phyloP scores from a whole-genome alignment of 2,797 vertebrate genomes.

The Melopsittacus undulatus region DNA sequence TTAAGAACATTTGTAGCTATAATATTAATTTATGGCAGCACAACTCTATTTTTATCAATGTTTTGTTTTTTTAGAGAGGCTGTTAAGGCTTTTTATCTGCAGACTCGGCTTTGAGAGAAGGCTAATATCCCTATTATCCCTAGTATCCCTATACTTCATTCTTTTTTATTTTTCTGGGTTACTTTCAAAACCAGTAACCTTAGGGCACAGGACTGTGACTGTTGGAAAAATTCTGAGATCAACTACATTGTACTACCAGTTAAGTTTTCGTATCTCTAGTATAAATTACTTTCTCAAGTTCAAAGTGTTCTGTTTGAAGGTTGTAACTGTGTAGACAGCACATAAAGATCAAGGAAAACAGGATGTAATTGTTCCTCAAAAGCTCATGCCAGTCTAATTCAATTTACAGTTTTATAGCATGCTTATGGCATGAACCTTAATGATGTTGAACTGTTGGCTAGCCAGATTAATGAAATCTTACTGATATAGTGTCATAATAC shows the following conservation, averaged over 20 bases:
- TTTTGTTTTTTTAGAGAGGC: neutral
- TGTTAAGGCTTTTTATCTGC: neutral
- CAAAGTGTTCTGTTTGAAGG: neutral
- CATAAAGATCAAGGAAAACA: neutral
- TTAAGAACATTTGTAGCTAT: neutral
- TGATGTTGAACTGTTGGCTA: neutral
- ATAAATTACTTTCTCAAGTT: neutral
- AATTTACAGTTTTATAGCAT: neutral
- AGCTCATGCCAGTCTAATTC: neutral
- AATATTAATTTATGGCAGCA: neutral
- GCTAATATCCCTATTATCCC: neutral
- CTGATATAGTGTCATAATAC: neutral
- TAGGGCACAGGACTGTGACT: neutral
- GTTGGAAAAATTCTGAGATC: neutral
- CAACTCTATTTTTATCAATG: neutral
- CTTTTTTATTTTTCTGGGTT: neutral
- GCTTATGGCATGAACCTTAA: neutral
- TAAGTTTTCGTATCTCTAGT: neutral
- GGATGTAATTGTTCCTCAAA: neutral
- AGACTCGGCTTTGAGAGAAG: neutral
- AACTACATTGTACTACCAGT: neutral
- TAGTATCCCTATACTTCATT: neutral
- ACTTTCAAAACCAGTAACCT: neutral
- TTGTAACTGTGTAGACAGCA: neutral
- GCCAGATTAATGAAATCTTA: neutral